Evolutionary conservation across 2,797 vertebrate genomes (phyloP).

Genomic region (Mus minutoides): DNA sequence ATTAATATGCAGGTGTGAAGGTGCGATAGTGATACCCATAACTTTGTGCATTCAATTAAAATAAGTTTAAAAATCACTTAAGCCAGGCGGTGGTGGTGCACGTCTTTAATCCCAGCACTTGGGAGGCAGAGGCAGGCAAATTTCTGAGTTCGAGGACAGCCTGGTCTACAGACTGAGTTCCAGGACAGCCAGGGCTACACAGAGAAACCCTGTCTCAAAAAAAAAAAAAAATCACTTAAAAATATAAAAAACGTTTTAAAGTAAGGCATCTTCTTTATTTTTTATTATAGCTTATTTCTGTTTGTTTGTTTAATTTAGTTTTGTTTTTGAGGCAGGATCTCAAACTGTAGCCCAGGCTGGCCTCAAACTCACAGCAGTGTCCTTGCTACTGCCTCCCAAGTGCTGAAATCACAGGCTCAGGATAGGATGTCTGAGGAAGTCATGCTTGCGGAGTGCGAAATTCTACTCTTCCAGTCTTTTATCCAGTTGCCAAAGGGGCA

Average conservation of each 20-base stretch:
- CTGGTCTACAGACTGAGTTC: too few relatives aligned
- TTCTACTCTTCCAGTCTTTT: neutral
- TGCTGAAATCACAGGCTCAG: neutral
- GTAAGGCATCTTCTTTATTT: neutral
- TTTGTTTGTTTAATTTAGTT: neutral
- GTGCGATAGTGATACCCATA: neutral
- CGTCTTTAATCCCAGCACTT: too few relatives aligned
- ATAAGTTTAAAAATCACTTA: neutral
- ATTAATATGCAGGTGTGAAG: neutral
- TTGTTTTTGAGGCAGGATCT: neutral
- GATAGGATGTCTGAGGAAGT: neutral
- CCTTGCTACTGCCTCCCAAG: neutral
- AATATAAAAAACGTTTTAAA: neutral
- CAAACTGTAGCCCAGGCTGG: neutral
- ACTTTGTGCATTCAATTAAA: neutral
- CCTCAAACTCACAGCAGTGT: neutral
- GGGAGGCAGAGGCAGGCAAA: too few relatives aligned
- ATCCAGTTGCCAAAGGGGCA: slow-evolving; percentile 1
- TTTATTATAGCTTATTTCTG: neutral
- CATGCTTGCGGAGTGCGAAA: neutral
- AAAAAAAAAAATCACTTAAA: neutral
- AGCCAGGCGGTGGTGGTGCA: too few relatives aligned
- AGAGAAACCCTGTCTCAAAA: too few relatives aligned
- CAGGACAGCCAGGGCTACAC: too few relatives aligned
- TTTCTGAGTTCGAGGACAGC: too few relatives aligned